These are phyloP conservation scores for Oreochromis niloticus DNA, from an alignment of 2,113 vertebrate genomes.

Conservation along the genomic window DNA sequence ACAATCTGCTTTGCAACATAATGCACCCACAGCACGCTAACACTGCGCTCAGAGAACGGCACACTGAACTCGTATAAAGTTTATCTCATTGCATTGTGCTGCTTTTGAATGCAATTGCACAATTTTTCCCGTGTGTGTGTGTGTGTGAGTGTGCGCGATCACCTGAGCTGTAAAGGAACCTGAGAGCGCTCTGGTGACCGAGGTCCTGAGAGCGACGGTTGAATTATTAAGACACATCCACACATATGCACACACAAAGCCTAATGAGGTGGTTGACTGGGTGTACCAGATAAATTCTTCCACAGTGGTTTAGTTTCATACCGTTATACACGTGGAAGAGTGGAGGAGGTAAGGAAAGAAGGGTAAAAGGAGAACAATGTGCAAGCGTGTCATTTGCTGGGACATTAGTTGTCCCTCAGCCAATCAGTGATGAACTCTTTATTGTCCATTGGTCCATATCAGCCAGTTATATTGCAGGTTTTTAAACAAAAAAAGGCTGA, in stretches of 20 bases:
- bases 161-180: slow-evolving; percentile 43
- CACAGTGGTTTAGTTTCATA: slow-evolving; percentile 2
- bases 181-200: slow-evolving; percentile 10
- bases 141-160: background rate
- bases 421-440: background rate
- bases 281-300: background rate
- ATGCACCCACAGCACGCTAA: background rate
- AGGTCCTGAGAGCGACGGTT: slow-evolving; percentile 18
- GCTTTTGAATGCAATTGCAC: background rate
- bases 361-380: background rate
- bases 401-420: background rate
- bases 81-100: background rate
- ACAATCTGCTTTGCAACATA: background rate
- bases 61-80: background rate
- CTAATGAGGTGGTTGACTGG: background rate
- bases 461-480: background rate
- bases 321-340: too few relatives aligned
- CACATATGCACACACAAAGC: background rate
- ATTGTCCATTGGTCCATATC: background rate
- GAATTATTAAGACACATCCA: slow-evolving; percentile 48
- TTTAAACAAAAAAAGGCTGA: background rate
- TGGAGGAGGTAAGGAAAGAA: background rate
- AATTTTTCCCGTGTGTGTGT: background rate
- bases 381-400: background rate
- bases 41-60: background rate